Evolutionary conservation across 2,888 invertebrate species (phyloP), one percentile per base, ranked within the genome.

Genomic region (Congeria kusceri): DNA sequence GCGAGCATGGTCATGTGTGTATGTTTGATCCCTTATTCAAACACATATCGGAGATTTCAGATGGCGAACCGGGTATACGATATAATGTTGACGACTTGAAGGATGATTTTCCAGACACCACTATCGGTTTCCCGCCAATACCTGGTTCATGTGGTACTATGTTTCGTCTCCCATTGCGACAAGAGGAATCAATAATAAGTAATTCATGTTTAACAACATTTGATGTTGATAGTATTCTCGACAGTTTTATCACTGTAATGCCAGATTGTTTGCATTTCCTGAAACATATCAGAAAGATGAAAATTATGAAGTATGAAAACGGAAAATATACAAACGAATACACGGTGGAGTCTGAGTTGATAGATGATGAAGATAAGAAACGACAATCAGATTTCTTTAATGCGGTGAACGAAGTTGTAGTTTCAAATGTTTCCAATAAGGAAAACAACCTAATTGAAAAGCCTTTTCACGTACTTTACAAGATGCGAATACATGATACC

Each of bases 101-200:
- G 53, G 53, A 53, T 9, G 23, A 53, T 20, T 53, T 23, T 53
- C 53, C 53, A 53, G 53, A 25, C 9, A 53, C 53, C 23, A 20
- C 25, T 23, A 53, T 20, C 25, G 25, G 25, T 53, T 53, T 23
- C 25, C 53, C 53, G 25, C 53, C 53, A 53, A 23, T 53, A 20
- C 20, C 20, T 23, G 44, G 70, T 23, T 69, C 66, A 23, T 28
- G 1, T 20, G 89, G 87, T 5, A 92, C 92, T 3, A 79, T 92
- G 63, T 92, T 92, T 68, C 74, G 92, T 20, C 88, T 92, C 49
- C 92, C 92, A 13, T 80, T 92, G 53, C 78, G 92, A 68, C 86
- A 65, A 25, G 32, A 66, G 13, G 65, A 82, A 20, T 92, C 92
- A 1, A 80, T 87, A 46, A 85, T 92, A 15, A 86, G 85, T 2